Conservation (phyloP, 1,140 invertebrate genomes). For the Dendroctonus ponderosae region DNA sequence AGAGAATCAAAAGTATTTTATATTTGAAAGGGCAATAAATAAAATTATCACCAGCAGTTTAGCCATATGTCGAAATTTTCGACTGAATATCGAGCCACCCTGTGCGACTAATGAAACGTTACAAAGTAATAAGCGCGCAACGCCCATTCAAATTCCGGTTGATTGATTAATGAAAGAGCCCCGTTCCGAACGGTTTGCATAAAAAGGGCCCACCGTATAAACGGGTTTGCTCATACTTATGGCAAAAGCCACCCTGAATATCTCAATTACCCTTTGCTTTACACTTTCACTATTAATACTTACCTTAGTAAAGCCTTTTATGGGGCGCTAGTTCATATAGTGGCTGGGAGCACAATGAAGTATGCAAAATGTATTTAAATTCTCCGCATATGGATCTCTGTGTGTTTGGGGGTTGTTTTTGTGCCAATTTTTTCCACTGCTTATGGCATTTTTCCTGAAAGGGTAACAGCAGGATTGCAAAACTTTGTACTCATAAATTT, state of each 20-base stretch:
- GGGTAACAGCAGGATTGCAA: too few species aligned
- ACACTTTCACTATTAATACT: constrained; percentile 11
- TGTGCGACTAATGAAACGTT: constrained; percentile 7
- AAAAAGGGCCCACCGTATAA: constrained; percentile 17
- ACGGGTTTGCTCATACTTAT: constrained; percentile 12
- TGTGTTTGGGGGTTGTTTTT: too few species aligned
- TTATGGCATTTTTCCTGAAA: too few species aligned
- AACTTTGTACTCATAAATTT: too few species aligned
- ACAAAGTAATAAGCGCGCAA: constrained; percentile 12
- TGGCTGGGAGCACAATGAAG: constrained; percentile 3
- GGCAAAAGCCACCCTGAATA: constrained; percentile 6
- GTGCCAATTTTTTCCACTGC: too few species aligned
- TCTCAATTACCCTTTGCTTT: constrained; percentile 18
- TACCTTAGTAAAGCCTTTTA: neutral
- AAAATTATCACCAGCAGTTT: neutral
- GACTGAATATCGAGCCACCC: constrained; percentile 2
- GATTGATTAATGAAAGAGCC: constrained; percentile 21
- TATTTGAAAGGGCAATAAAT: too few species aligned
- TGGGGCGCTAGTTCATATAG: neutral
- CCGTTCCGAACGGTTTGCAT: constrained; percentile 6
- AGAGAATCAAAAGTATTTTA: too few species aligned
- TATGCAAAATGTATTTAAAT: constrained; percentile 23
- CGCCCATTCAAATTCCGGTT: constrained; percentile 21
- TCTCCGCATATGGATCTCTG: neutral
- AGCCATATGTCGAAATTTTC: constrained; percentile 11